phyloP scores from a whole-genome alignment of 2,113 vertebrate genomes.

The Daboia siamensis region DNA sequence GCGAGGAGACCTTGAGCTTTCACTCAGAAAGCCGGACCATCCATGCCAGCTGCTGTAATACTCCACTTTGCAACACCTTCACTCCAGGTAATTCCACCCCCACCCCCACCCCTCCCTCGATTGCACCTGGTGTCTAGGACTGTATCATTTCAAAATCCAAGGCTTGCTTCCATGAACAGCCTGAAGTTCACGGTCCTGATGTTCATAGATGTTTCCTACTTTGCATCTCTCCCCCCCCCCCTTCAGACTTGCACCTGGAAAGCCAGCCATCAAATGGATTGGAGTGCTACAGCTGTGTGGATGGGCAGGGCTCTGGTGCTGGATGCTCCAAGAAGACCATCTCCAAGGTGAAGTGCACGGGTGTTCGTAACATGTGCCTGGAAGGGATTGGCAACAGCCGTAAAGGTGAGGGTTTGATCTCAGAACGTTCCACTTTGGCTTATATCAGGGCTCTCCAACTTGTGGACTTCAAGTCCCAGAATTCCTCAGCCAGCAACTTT shows the following conservation, averaged over 20 bases:
- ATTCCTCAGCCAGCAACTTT: too few species aligned
- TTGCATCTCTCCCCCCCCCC: too few species aligned
- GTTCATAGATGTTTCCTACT: neutral
- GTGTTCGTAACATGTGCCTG: slow-evolving; percentile 21
- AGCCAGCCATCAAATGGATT: neutral
- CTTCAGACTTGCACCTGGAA: neutral
- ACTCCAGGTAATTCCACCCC: neutral
- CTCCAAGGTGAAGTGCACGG: slow-evolving; percentile 4
- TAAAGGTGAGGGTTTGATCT: neutral
- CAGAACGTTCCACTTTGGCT: neutral
- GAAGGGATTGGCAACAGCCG: slow-evolving; percentile 17
- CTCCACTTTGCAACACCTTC: slow-evolving; percentile 14
- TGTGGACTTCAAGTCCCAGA: too few species aligned
- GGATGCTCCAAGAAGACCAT: neutral
- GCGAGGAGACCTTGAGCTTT: slow-evolving; percentile 16
- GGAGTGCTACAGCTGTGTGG: slow-evolving; percentile 22
- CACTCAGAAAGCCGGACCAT: neutral
- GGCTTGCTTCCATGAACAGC: neutral
- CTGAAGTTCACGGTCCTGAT: neutral
- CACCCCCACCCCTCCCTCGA: too few species aligned
- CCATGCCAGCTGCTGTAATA: slow-evolving; percentile 11
- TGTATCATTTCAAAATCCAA: neutral
- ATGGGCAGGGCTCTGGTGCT: neutral
- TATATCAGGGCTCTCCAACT: neutral
- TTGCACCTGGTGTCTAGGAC: neutral